Evolutionary conservation across 2,113 vertebrate species (phyloP).

Genomic region (Oncorhynchus kisutch): DNA sequence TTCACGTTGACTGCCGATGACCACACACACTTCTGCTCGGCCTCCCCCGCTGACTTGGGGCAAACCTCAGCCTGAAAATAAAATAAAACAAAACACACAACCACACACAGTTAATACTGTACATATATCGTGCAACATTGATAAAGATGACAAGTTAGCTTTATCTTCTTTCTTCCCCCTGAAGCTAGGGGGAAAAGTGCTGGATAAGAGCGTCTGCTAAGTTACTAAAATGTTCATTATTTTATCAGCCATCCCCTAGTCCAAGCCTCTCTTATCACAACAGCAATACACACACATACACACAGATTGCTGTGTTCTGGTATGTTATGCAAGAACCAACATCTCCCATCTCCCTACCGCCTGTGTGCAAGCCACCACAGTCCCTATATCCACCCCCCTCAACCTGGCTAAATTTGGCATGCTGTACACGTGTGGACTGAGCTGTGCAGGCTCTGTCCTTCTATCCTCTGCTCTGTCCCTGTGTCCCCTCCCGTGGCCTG

Average conservation of each 20-base stretch:
- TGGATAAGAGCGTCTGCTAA: too few species aligned
- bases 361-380: background rate
- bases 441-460: too few species aligned
- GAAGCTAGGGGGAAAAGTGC: too few species aligned
- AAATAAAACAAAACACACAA: constrained; percentile 16
- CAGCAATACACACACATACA: background rate
- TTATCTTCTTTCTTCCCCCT: background rate
- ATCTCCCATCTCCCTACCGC: too few species aligned
- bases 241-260: background rate
- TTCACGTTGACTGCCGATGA: constrained; percentile 92
- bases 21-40: constrained; percentile 87
- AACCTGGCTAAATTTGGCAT: background rate
- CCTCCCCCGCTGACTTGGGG: constrained; percentile 77
- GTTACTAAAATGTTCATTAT: too few species aligned
- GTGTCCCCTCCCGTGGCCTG: background rate
- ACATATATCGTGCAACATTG: background rate
- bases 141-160: background rate
- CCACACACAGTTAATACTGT: background rate
- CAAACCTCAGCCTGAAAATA: constrained; percentile 89
- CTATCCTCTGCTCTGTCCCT: background rate
- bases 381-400: background rate
- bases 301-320: too few species aligned
- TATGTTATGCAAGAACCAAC: too few species aligned
- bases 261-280: background rate
- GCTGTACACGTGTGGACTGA: background rate